These are phyloP conservation scores for Drosophila hamatofila DNA, from an alignment of 2,888 invertebrate species.

Conservation along the genomic window DNA sequence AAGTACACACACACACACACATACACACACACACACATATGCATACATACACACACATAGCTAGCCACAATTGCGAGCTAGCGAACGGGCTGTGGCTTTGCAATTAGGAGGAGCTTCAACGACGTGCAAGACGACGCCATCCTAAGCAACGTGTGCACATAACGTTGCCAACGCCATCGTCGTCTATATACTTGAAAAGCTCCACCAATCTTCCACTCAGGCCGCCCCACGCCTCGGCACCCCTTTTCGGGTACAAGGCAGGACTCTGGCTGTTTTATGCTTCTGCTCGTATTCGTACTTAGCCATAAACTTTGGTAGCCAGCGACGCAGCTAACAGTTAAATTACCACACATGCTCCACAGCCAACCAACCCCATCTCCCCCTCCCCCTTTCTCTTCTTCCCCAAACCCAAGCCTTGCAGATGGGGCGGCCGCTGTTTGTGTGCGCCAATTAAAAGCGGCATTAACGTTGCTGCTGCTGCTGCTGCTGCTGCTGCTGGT, in stretches of 20 bases:
- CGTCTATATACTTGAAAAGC: conserved; percentile 50
- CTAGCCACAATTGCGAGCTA: conserved; percentile 72
- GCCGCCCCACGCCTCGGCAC: not conserved
- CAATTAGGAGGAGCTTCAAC: conserved; percentile 82
- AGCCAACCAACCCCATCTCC: conserved; percentile 23
- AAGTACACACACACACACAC: not conserved
- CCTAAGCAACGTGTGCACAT: conserved; percentile 69
- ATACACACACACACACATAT: not conserved
- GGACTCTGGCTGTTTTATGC: conserved; percentile 51
- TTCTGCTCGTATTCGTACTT: conserved; percentile 72
- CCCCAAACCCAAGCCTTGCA: not conserved
- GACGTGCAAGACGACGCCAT: conserved; percentile 33
- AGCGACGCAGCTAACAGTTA: conserved; percentile 79
- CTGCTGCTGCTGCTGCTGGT: conserved; percentile 1
- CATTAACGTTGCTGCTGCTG: conserved; percentile 62
- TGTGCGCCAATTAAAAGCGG: conserved; percentile 80
- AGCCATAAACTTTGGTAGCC: conserved; percentile 80
- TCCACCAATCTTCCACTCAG: conserved; percentile 7
- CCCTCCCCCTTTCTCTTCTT: not conserved
- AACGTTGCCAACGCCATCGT: conserved; percentile 41
- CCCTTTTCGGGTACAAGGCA: conserved; percentile 34
- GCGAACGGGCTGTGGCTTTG: conserved; percentile 73
- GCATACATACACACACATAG: not conserved
- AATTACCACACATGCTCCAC: conserved; percentile 79
- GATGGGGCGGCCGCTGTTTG: conserved; percentile 52